These are phyloP conservation scores for Engraulis encrasicolus DNA, from an alignment of 2,113 vertebrate genomes.

Conservation along the genomic window DNA sequence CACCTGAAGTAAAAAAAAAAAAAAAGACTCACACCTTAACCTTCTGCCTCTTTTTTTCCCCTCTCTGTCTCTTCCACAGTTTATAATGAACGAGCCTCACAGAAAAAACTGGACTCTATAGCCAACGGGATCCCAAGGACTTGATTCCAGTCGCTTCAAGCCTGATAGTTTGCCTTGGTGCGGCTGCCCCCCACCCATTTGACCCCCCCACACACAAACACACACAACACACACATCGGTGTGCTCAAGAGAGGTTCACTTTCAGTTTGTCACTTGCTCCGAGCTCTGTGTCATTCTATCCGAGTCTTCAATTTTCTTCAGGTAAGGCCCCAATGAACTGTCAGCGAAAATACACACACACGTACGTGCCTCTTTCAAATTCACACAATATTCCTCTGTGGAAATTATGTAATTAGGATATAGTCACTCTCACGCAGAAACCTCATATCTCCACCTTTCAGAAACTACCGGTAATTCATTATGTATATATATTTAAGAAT, in stretches of 20 bases:
- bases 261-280: conserved; percentile 24
- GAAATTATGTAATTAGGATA: no score
- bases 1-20: no score
- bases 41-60: background rate
- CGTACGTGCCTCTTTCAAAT: no score
- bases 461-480: no score
- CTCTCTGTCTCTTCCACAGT: conserved; percentile 77
- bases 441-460: no score
- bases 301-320: conserved; percentile 64
- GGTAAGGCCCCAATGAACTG: background rate
- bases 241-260: conserved; percentile 47
- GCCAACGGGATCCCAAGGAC: conserved; percentile 88
- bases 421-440: no score
- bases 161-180: conserved; percentile 90
- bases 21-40: background rate
- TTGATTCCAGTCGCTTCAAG: conserved; percentile 95
- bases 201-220: conserved; percentile 4
- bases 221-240: background rate
- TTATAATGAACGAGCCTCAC: conserved; percentile 92
- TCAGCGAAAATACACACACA: background rate
- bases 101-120: conserved; percentile 97
- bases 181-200: conserved; percentile 69
- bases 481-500: no score
- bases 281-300: conserved; percentile 63
- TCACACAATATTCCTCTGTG: no score